These are phyloP conservation scores for Melanotaenia boesemani DNA, from an alignment of 2,797 vertebrate species.

Conservation along the genomic window DNA sequence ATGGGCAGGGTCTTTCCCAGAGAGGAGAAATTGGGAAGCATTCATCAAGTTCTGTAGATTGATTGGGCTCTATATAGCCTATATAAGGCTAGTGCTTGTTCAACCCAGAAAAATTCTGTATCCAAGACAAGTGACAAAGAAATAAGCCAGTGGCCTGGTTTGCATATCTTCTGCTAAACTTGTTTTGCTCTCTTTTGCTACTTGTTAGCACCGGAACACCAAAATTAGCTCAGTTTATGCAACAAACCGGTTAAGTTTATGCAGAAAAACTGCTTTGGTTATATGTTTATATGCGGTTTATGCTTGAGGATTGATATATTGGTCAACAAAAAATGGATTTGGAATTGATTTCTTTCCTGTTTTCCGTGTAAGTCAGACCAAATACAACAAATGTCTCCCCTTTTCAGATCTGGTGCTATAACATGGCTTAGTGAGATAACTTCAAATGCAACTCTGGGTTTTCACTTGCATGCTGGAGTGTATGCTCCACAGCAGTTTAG, in stretches of 20 bases:
- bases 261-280: neutral
- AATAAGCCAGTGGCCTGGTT: neutral
- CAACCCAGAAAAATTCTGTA: neutral
- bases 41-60: conserved; percentile 41
- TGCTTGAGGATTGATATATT: neutral
- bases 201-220: neutral
- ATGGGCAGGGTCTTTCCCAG: conserved; percentile 45
- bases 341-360: neutral
- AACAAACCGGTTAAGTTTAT: neutral
- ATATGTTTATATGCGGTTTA: neutral
- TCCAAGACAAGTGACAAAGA: neutral
- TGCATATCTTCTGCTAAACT: neutral
- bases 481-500: neutral
- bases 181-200: too few species aligned
- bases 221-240: too few species aligned
- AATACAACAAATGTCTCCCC: neutral
- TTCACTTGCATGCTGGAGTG: neutral
- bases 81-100: neutral
- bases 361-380: neutral
- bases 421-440: neutral
- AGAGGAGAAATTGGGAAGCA: conserved; percentile 30
- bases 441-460: neutral
- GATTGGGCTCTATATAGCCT: conserved; percentile 18
- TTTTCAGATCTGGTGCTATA: neutral
- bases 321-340: neutral